Conservation (phyloP, 2,113 vertebrate species). For the Tor tambroides region DNA sequence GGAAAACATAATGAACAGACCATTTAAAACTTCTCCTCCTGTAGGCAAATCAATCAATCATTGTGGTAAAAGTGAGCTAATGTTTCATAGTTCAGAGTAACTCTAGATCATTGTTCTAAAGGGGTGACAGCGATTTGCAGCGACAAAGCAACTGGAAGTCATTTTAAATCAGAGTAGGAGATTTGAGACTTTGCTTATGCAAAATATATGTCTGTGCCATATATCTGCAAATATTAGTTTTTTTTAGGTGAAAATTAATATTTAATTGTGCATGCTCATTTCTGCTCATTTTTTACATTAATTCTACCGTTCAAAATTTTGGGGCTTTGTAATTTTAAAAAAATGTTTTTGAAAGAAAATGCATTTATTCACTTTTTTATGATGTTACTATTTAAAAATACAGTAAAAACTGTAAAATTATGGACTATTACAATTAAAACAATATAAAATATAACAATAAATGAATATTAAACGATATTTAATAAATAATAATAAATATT, state of each 20-base stretch:
- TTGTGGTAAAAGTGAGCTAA: background rate
- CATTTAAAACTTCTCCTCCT: background rate
- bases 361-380: no score
- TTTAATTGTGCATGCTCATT: background rate
- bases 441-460: no score
- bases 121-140: background rate
- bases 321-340: background rate
- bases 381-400: no score
- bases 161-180: background rate
- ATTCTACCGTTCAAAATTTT: background rate
- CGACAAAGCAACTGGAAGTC: background rate
- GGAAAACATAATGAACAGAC: constrained; percentile 12
- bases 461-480: no score
- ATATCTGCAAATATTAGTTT: background rate
- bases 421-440: no score
- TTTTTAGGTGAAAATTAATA: background rate
- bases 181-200: background rate
- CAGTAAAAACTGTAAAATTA: no score
- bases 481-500: no score
- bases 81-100: background rate
- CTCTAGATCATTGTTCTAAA: background rate
- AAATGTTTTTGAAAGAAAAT: no score
- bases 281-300: background rate
- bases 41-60: background rate
- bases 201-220: background rate